These are phyloP conservation scores for Taenioides sp. DNA, from an alignment of 2,797 vertebrate species.

Conservation along the genomic window DNA sequence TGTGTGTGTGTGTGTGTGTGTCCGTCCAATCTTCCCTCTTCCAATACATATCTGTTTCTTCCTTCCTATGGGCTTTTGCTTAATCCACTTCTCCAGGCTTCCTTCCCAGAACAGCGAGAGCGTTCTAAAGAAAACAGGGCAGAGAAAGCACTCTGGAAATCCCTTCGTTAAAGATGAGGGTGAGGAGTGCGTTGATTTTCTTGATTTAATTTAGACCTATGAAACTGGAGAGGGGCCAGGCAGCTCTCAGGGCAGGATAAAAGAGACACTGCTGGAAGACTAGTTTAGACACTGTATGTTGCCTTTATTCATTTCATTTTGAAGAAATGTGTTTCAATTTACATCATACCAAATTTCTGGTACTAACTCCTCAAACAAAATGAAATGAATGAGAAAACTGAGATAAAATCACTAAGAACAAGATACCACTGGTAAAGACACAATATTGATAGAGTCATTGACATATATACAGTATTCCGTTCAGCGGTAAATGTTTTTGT, in stretches of 20 bases:
- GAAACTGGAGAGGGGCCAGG: constrained; percentile 65
- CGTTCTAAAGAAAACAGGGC: constrained; percentile 78
- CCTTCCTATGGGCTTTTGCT: constrained; percentile 70
- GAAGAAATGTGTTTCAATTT: constrained; percentile 4
- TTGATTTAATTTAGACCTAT: constrained; percentile 77
- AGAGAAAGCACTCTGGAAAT: constrained; percentile 70
- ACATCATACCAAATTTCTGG: background rate
- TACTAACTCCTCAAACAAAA: background rate
- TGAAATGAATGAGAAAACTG: too few relatives aligned
- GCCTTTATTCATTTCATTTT: too few relatives aligned
- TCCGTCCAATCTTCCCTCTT: constrained; percentile 41
- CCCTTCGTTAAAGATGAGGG: constrained; percentile 69
- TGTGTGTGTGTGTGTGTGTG: constrained; percentile 43
- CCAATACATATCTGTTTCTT: constrained; percentile 67
- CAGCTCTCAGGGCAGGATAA: constrained; percentile 35
- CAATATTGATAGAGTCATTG: too few relatives aligned
- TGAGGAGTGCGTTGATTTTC: constrained; percentile 73
- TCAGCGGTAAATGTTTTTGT: too few relatives aligned
- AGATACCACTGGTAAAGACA: too few relatives aligned
- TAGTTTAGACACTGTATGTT: constrained; percentile 5
- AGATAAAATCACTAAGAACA: too few relatives aligned
- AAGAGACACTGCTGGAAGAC: constrained; percentile 35
- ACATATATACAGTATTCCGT: too few relatives aligned
- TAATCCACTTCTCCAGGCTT: constrained; percentile 76
- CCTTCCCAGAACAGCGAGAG: constrained; percentile 73